phyloP scores from a whole-genome alignment of 2,113 vertebrate species.

The Taurulus bubalis region DNA sequence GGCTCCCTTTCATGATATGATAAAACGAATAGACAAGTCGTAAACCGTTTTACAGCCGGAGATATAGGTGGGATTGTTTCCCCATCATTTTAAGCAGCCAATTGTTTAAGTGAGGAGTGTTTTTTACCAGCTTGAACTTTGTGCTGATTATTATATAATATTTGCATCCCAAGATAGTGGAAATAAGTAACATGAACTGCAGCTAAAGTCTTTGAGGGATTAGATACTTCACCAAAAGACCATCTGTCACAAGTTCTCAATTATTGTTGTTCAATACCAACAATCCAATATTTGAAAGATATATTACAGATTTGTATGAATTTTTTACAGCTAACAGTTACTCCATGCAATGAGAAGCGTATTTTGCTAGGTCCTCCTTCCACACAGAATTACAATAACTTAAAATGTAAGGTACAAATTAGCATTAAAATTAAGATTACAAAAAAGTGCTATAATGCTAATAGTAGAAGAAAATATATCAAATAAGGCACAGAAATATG shows the following conservation, averaged over 20 bases:
- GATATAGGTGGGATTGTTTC: background rate
- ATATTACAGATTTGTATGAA: background rate
- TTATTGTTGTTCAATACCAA: background rate
- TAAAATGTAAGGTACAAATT: no score
- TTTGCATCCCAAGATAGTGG: conserved; percentile 2
- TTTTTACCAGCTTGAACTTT: conserved; percentile 4
- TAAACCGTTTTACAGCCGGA: background rate
- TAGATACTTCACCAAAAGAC: conserved; percentile 21
- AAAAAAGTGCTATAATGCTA: no score
- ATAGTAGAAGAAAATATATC: no score
- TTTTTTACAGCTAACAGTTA: no score
- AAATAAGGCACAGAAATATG: no score
- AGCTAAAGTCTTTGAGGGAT: conserved; percentile 9
- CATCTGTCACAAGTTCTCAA: background rate
- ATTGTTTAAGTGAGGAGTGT: background rate
- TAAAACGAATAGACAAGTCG: background rate
- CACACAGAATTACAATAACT: no score
- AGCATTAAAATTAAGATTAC: no score
- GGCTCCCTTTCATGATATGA: conserved; percentile 15
- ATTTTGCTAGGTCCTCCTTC: no score
- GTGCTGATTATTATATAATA: background rate
- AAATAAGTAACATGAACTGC: conserved; percentile 2
- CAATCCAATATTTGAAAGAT: background rate
- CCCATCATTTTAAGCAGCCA: background rate
- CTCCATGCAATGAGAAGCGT: no score